Conservation (phyloP, 2,797 vertebrate genomes). For the Falco novaeseelandiae region DNA sequence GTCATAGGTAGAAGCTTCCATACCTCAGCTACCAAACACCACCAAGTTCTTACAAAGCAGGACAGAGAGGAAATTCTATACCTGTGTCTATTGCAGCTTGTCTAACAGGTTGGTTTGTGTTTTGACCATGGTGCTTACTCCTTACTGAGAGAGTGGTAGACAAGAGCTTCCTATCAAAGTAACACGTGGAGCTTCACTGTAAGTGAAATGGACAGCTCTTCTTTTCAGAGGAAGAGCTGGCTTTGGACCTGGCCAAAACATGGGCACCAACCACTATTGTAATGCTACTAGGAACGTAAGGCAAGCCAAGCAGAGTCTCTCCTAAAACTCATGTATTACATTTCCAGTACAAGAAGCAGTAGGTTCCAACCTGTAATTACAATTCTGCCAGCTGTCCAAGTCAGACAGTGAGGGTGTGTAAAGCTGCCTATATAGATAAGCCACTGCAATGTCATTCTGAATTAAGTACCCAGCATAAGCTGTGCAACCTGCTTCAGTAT, state of each 20-base stretch:
- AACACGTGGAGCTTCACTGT: not conserved
- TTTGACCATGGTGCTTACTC: not conserved
- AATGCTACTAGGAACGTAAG: not conserved
- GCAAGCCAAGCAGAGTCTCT: not conserved
- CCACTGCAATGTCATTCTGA: conserved; percentile 24
- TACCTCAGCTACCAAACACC: not conserved
- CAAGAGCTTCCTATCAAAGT: not conserved
- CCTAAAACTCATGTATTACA: not conserved
- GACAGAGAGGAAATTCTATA: not conserved
- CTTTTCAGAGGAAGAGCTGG: not conserved
- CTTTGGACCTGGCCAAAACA: not conserved
- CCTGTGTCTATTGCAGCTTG: not conserved
- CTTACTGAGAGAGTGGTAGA: not conserved
- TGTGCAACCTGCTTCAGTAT: not conserved
- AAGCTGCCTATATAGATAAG: conserved; percentile 31
- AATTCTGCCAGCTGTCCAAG: not conserved
- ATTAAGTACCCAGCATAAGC: conserved; percentile 30
- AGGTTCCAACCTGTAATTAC: conserved; percentile 23
- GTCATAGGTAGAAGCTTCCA: not conserved
- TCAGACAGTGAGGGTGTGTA: conserved; percentile 13
- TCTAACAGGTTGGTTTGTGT: not conserved
- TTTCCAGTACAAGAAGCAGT: not conserved
- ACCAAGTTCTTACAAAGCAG: not conserved
- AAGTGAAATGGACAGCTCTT: not conserved
- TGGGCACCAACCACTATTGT: not conserved